A percentile compares a stretch with the other conserved stretches of the same genome.
phyloP scores from a whole-genome alignment of 2,797 vertebrate species.

The Cynopterus sphinx region DNA sequence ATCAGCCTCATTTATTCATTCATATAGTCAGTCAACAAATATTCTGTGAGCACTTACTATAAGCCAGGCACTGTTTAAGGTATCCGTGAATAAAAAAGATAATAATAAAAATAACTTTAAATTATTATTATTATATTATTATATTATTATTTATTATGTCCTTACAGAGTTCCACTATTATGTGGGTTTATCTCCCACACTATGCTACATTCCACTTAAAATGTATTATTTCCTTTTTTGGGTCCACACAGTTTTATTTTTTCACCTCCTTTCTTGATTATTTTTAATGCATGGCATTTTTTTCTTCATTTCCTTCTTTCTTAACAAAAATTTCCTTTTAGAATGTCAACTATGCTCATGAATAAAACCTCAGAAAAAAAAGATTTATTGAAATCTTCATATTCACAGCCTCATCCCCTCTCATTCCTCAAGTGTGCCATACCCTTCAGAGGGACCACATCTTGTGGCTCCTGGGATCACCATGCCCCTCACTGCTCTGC shows the following conservation, averaged over 20 bases:
- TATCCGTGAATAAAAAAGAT: not conserved
- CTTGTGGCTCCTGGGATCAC: no score
- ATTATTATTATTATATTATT: not conserved
- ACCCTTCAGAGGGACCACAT: not conserved
- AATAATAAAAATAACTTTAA: not conserved
- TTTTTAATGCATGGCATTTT: not conserved
- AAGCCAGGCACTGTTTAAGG: not conserved
- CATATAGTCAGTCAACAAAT: not conserved
- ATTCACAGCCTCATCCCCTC: not conserved
- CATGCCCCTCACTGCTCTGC: no score
- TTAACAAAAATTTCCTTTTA: not conserved
- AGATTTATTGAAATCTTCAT: not conserved
- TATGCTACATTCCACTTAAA: not conserved
- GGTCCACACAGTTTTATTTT: not conserved
- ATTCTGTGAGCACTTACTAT: not conserved
- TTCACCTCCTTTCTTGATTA: not conserved
- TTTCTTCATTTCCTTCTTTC: not conserved
- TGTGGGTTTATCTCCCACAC: not conserved
- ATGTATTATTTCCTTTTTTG: not conserved
- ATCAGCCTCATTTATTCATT: not conserved
- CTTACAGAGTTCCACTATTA: not conserved
- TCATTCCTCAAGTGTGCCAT: not conserved
- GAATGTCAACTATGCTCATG: not conserved
- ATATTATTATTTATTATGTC: not conserved
- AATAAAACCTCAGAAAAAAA: not conserved